Conservation (phyloP, 2,113 vertebrate genomes). For the Strigops habroptila region DNA sequence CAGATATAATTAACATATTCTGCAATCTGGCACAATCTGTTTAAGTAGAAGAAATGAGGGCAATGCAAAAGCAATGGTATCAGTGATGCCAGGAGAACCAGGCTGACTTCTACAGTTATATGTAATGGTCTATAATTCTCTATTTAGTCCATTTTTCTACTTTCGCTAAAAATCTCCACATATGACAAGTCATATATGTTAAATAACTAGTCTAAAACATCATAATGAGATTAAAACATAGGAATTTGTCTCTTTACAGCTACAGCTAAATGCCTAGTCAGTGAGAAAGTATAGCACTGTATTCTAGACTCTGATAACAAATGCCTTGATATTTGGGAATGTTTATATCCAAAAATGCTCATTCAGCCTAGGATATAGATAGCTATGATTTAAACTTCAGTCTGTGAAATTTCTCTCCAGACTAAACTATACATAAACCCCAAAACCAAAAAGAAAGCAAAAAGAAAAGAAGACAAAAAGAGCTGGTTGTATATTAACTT, state of each 20-base stretch:
- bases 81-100: neutral
- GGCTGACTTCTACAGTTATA: neutral
- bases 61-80: neutral
- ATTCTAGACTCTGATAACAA: neutral
- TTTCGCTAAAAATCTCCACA: neutral
- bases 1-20: neutral
- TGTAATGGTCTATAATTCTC: neutral
- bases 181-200: neutral
- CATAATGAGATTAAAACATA: neutral
- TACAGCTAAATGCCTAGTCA: neutral
- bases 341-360: neutral
- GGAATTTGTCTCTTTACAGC: neutral
- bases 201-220: neutral
- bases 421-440: neutral
- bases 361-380: neutral
- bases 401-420: neutral
- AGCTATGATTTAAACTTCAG: slow-evolving; percentile 6
- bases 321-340: neutral
- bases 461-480: neutral
- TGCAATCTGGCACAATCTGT: neutral
- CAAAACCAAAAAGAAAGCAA: neutral
- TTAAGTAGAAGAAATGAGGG: neutral
- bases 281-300: neutral
- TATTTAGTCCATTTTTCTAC: neutral
- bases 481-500: neutral